Base-by-base conservation (phyloP, 2,888 invertebrate genomes). In the Melinaea menophilus region DNA sequence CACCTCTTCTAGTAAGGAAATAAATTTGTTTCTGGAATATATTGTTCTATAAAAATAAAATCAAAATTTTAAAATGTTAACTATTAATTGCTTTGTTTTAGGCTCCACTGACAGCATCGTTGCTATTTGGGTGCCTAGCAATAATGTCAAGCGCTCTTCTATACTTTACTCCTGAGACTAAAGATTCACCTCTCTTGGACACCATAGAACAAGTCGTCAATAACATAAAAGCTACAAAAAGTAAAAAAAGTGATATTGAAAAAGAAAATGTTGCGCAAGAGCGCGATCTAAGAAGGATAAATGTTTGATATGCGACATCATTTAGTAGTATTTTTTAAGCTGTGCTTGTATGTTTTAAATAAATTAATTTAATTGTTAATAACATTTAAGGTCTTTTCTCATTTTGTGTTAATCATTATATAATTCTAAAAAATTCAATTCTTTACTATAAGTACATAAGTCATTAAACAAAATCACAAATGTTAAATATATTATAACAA, bases 41-140 rank as follows among this genome's bases (percentile, higher is more conserved):
- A 41, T 3, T 41, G 11, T 41, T 9, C 7, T 41, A 7, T 41
- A 2, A 5, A 37, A 4, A 37, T 5, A 37, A 37, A 37, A 37
- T 5, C 4, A 4, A 37, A 37, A 37, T 37, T 46, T 46, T 51
- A 7, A 1, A 13, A 7, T 51, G 13, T 22, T 51, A 7, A 22
- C 3, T 51, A 51, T 22, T 2, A 22, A 51, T 46, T 9, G 13
- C 7, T 51, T 51, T 13, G 13, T 51, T 51, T 22, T 41, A 41
- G 41, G 88, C 85, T 11, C 75, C 76, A 54, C 72, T 80, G 0
- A 74, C 92, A 0, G 91, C 91, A 0, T 71, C 87, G 1, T 72
- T 89, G 41, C 79, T 88, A 37, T 92, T 92, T 70, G 87, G 88
- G 0, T 76, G 75, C 2, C 77, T 85, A n/a, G 80, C 90, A 0